Base-by-base conservation (phyloP, 2,888 invertebrate species). In the Polietes domitor region DNA sequence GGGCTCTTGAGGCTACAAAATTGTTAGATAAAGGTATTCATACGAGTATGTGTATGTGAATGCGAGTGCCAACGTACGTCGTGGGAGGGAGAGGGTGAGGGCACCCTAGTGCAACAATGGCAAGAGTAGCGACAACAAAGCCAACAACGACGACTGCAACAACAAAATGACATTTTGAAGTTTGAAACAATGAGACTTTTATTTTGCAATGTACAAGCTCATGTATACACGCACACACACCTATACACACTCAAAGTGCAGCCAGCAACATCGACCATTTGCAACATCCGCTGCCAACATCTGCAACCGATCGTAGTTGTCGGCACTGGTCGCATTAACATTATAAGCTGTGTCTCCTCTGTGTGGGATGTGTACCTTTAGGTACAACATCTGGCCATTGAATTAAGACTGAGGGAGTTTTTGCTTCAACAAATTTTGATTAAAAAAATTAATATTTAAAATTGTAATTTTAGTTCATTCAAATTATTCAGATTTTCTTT, bases 111-210 rank as follows among this genome's bases (percentile, higher is more conserved):
- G n/a, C 37, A 37, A 68, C 68, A 41, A 68, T 41, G 65, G 41
- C 10, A 24, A 61, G 1, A 47, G n/a, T 15, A 47, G 15, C 68
- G 37, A 43, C 68, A 43, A 41, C n/a, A 15, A 47, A 50, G 10
- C 55, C 41, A 10, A 55, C 6, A 68, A 43, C 43, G 32, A 15
- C n/a, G 43, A 41, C 21, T 65, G 6, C 37, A 73, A 55, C 19
- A 55, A 68, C 37, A 9, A 73, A 77, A 50, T 78, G 55, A 72
- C 65, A 80, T 78, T 75, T 83, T 80, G 15, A 65, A 43, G 65
- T 72, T 63, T 41, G 24, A 80, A 80, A 83, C 74, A 80, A 78
- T 72, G 53, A 71, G 12, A 12, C 50, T 83, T 80, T 74, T 28
- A 63, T 80, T 70, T 77, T n/a, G 43, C 3, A 43, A 68, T 43